Percentiles rank a stretch among this genome's conserved stretches.
phyloP scores from a whole-genome alignment of 2,113 vertebrate species.

The Lophochroa leadbeateri region DNA sequence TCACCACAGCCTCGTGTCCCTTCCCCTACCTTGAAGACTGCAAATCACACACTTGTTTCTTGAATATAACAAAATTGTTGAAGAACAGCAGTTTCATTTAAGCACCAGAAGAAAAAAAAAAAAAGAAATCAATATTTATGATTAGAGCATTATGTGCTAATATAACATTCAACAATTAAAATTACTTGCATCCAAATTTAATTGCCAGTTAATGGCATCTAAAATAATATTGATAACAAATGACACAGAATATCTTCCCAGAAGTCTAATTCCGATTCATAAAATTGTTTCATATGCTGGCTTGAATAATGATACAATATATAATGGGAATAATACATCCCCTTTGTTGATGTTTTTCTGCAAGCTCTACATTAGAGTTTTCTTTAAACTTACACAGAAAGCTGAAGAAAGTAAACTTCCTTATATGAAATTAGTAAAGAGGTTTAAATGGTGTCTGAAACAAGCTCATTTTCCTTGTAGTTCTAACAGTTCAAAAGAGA shows the following conservation, averaged over 20 bases:
- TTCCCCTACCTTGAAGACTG: not conserved
- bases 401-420: not conserved
- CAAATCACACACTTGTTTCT: not conserved
- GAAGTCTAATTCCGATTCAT: slow-evolving; percentile 49
- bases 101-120: not conserved
- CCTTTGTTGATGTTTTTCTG: slow-evolving; percentile 19
- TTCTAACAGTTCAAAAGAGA: not conserved
- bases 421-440: not conserved
- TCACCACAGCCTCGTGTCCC: not conserved
- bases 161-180: slow-evolving; percentile 26
- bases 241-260: slow-evolving; percentile 28
- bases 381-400: not conserved
- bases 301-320: slow-evolving; percentile 6
- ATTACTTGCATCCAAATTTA: slow-evolving; percentile 52
- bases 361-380: not conserved
- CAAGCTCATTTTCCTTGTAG: not conserved
- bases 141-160: not conserved
- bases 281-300: not conserved
- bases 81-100: not conserved
- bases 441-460: not conserved
- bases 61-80: not conserved
- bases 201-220: slow-evolving; percentile 39
- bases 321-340: not conserved
- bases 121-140: not conserved
- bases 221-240: slow-evolving; percentile 48